These are phyloP conservation scores for Phenganax subtilis DNA, from an alignment of 92 coral and sea anemone genomes.

Conservation along the genomic window DNA sequence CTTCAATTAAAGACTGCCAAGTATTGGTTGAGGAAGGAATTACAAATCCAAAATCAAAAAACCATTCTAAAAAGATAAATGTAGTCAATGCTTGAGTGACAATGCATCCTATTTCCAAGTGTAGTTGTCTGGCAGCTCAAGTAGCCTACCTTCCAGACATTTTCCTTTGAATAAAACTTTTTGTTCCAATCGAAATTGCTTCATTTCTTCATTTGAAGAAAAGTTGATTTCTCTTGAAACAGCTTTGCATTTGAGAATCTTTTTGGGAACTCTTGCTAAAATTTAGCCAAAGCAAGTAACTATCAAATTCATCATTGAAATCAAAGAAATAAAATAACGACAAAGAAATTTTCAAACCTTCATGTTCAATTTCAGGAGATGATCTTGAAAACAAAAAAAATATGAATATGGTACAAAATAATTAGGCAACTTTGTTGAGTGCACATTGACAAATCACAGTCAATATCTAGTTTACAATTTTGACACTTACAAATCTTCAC, in stretches of 20 bases:
- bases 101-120: background rate
- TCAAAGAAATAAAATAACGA: background rate
- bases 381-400: conserved; percentile 54
- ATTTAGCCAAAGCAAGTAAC: background rate
- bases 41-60: conserved; percentile 98
- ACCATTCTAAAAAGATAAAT: conserved; percentile 66
- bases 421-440: background rate
- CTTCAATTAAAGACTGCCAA: conserved; percentile 98
- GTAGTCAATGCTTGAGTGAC: background rate
- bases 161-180: conserved; percentile 96
- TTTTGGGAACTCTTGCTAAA: conserved; percentile 94
- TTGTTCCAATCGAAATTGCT: conserved; percentile 94
- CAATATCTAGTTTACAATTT: background rate
- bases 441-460: background rate
- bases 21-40: conserved; percentile 98
- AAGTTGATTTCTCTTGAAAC: conserved; percentile 95
- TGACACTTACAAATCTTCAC: conserved; percentile 91
- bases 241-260: conserved; percentile 94
- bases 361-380: conserved; percentile 84
- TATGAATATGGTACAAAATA: background rate
- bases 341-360: conserved; percentile 53
- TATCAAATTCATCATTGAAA: background rate
- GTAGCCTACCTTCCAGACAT: conserved; percentile 83
- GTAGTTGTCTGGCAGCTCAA: too few relatives aligned
- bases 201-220: conserved; percentile 96